Conservation (phyloP, 2,797 vertebrate species). For the Sebastes melanostomus region DNA sequence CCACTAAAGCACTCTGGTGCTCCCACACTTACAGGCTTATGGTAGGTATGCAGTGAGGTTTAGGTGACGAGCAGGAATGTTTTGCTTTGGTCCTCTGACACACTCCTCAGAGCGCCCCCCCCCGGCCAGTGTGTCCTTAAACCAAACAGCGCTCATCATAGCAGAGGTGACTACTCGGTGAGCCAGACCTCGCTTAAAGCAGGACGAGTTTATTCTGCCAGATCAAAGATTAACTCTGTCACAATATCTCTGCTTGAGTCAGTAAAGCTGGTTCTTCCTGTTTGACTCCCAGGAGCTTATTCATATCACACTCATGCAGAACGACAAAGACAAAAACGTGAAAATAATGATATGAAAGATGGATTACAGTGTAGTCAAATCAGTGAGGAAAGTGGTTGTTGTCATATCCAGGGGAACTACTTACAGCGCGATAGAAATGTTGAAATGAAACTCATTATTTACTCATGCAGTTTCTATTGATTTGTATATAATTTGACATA, state of each 20-base stretch:
- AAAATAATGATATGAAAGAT: not conserved
- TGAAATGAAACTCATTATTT: not conserved
- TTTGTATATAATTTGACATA: not conserved
- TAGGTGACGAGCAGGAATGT: constrained; percentile 69
- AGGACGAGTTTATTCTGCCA: constrained; percentile 36
- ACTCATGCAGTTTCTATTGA: not conserved
- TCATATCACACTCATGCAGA: constrained; percentile 12
- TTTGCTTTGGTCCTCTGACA: constrained; percentile 66
- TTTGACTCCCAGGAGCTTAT: constrained; percentile 40
- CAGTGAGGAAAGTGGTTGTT: not conserved
- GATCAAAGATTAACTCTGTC: constrained; percentile 40
- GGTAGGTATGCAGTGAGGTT: constrained; percentile 57
- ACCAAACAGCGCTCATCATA: constrained; percentile 50
- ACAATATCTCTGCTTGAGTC: constrained; percentile 58
- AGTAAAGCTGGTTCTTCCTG: constrained; percentile 56
- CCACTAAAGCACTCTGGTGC: constrained; percentile 24
- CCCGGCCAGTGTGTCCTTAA: constrained; percentile 30
- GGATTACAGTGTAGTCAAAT: not conserved
- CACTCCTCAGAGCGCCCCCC: constrained; percentile 38
- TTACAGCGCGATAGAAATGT: not conserved
- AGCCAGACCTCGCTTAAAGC: constrained; percentile 30
- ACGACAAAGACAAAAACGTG: too few species aligned
- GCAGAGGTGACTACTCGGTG: constrained; percentile 65
- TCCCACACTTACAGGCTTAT: constrained; percentile 51
- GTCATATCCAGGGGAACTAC: not conserved